Evolutionary conservation across 2,113 vertebrate species (phyloP).

Genomic region (Atractosteus spatula): DNA sequence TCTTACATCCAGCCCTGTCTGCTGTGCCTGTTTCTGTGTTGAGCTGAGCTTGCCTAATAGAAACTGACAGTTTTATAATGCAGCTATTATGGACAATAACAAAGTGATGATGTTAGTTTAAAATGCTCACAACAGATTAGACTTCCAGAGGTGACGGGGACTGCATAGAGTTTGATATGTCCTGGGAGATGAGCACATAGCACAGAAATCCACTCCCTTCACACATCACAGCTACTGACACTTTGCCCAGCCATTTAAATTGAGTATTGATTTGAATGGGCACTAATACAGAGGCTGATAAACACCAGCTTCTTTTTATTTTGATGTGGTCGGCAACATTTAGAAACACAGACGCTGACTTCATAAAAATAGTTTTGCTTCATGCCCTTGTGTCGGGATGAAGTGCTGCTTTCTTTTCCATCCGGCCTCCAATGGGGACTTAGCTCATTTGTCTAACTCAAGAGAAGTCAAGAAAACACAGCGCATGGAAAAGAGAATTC

Average conservation of each 20-base stretch:
- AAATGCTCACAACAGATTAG: constrained; percentile 26
- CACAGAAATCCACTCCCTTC: not conserved
- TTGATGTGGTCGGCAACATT: too few species aligned
- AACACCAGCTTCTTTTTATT: too few species aligned
- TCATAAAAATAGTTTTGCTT: too few species aligned
- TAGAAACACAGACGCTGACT: too few species aligned
- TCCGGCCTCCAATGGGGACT: too few species aligned
- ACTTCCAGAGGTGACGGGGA: constrained; percentile 5
- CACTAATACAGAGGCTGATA: too few species aligned
- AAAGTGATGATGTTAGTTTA: constrained; percentile 16
- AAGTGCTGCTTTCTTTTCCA: too few species aligned
- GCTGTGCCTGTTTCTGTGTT: constrained; percentile 17
- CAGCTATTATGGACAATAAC: constrained; percentile 26
- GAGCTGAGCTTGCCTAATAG: constrained; percentile 14
- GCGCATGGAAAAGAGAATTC: too few species aligned
- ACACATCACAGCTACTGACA: not conserved
- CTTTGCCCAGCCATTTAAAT: not conserved
- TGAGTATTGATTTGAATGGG: not conserved
- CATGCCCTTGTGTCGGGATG: too few species aligned
- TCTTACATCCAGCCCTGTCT: constrained; percentile 4
- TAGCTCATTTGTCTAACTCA: too few species aligned
- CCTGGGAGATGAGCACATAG: constrained; percentile 5
- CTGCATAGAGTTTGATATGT: constrained; percentile 7
- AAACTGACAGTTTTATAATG: constrained; percentile 37
- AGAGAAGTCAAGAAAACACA: too few species aligned